Conservation (phyloP, 35 echinoderm and acorn worm genomes). For the Apostichopus californicus region DNA sequence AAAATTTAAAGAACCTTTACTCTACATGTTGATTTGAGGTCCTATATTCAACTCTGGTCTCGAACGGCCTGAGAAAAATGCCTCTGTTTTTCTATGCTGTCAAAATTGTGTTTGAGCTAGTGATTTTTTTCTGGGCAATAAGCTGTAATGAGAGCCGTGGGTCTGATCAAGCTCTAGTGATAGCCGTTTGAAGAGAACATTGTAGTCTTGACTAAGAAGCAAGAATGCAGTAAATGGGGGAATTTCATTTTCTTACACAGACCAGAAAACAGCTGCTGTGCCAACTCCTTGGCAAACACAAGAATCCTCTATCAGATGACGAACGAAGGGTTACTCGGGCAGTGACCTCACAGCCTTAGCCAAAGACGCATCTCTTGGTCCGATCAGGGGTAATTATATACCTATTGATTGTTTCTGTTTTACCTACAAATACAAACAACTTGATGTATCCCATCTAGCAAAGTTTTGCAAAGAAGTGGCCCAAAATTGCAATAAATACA, state of each 20-base stretch:
- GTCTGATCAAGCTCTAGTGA: too few relatives aligned
- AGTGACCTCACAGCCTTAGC: slow-evolving; percentile 89
- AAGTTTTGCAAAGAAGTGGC: background rate
- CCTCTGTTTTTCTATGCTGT: too few relatives aligned
- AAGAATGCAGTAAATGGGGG: background rate
- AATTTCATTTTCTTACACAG: background rate
- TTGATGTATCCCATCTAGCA: too few relatives aligned
- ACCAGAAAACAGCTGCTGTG: slow-evolving; percentile 70
- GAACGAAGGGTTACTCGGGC: slow-evolving; percentile 88
- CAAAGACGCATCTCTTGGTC: slow-evolving; percentile 89
- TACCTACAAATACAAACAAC: too few relatives aligned
- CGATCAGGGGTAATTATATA: slow-evolving; percentile 73
- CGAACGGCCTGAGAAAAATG: too few relatives aligned
- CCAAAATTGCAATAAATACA: background rate
- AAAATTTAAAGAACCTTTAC: too few relatives aligned
- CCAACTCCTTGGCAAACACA: slow-evolving; percentile 64
- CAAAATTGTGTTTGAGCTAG: too few relatives aligned
- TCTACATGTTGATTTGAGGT: too few relatives aligned
- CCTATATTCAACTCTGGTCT: too few relatives aligned
- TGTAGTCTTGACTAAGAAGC: background rate
- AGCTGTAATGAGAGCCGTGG: too few relatives aligned
- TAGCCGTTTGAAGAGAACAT: too few relatives aligned
- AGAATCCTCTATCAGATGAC: slow-evolving; percentile 66
- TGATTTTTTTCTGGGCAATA: too few relatives aligned
- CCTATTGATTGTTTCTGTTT: background rate